A percentile compares a stretch with the other conserved stretches of the same genome.
Conservation (phyloP, 2,113 vertebrate species). For the Sialia sialis region DNA sequence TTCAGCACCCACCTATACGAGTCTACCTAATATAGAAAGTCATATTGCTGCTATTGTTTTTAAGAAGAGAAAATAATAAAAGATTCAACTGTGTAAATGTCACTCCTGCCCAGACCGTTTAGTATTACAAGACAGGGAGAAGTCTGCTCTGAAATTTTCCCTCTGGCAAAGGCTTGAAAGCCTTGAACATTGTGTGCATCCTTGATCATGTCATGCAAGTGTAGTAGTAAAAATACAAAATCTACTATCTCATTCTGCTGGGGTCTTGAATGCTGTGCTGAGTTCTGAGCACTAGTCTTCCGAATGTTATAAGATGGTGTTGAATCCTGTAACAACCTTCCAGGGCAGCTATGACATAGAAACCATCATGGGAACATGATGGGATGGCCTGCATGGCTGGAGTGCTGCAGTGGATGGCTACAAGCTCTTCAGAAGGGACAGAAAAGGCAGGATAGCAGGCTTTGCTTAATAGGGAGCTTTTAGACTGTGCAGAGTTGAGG, state of each 20-base stretch:
- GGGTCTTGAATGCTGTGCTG: neutral
- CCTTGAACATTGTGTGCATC: neutral
- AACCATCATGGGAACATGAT: neutral
- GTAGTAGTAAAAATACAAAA: neutral
- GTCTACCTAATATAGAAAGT: neutral
- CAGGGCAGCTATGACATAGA: neutral
- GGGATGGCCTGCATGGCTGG: neutral
- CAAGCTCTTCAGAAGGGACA: neutral
- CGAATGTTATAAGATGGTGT: neutral
- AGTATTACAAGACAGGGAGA: neutral
- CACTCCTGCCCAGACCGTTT: neutral
- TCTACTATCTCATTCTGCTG: neutral
- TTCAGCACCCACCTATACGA: neutral
- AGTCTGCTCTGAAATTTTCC: slow-evolving; percentile 3
- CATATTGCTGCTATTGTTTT: neutral
- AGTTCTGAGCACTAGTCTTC: neutral
- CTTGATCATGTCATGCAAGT: neutral
- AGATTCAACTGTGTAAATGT: slow-evolving; percentile 21
- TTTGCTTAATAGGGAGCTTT: neutral
- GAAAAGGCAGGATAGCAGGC: neutral
- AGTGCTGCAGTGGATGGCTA: neutral
- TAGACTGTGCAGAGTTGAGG: neutral
- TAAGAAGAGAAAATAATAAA: neutral
- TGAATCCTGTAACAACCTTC: neutral
- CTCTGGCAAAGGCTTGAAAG: neutral